Conservation (phyloP, 2,113 vertebrate genomes). For the Datnioides undecimradiatus region DNA sequence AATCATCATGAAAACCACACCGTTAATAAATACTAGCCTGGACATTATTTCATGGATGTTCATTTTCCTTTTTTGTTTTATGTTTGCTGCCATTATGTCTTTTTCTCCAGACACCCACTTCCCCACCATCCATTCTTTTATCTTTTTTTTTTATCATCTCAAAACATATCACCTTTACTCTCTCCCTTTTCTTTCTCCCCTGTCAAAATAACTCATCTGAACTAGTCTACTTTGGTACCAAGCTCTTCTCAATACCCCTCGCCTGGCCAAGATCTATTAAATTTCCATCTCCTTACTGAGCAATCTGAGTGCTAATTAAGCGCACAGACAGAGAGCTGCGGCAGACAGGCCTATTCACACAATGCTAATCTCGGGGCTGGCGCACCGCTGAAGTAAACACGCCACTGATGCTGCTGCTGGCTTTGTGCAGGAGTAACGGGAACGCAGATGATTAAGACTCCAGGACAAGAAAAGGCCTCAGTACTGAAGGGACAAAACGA, state of each 20-base stretch:
- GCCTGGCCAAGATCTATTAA: slow-evolving; percentile 35
- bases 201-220: slow-evolving; percentile 1
- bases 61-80: slow-evolving; percentile 6
- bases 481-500: slow-evolving; percentile 20
- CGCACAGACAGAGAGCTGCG: slow-evolving; percentile 14
- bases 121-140: background rate
- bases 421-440: slow-evolving; percentile 22
- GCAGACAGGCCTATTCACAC: slow-evolving; percentile 53
- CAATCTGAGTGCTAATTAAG: slow-evolving; percentile 59
- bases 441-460: slow-evolving; percentile 33
- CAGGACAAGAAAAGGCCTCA: background rate
- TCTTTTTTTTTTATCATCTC: background rate
- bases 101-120: background rate
- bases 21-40: slow-evolving; percentile 34
- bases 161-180: background rate
- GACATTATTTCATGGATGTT: slow-evolving; percentile 34
- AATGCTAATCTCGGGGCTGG: slow-evolving; percentile 46
- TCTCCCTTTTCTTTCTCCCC: background rate
- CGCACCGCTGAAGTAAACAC: slow-evolving; percentile 36
- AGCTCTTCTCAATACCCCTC: slow-evolving; percentile 14
- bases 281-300: slow-evolving; percentile 46
- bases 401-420: slow-evolving; percentile 11
- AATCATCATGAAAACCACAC: slow-evolving; percentile 37
- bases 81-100: slow-evolving; percentile 14
- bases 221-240: background rate